Percentiles rank a stretch among this genome's conserved stretches.
Evolutionary conservation across 2,797 vertebrate genomes (phyloP).

Genomic region (Xenentodon cancila): DNA sequence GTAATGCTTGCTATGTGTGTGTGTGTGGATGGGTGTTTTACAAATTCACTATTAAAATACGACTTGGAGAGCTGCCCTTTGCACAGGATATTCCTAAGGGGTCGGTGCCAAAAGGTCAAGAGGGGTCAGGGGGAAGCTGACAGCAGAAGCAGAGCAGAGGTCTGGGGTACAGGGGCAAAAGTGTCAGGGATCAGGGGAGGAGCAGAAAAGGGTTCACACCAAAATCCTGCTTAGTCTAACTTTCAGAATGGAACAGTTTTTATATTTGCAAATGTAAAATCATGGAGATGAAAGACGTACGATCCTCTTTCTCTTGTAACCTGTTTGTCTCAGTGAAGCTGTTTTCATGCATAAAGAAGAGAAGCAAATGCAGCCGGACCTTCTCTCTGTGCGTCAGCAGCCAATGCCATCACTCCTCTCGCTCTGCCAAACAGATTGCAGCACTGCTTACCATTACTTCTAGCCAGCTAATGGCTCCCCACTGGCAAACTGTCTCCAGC

Average conservation of each 20-base stretch:
- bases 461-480: slow-evolving; percentile 67
- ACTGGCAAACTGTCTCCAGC: slow-evolving; percentile 63
- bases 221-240: not conserved
- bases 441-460: slow-evolving; percentile 53
- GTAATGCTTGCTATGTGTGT: not conserved
- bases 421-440: slow-evolving; percentile 75
- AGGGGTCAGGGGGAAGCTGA: not conserved
- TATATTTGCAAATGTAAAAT: not conserved
- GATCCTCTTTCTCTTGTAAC: slow-evolving; percentile 5
- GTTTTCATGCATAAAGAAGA: slow-evolving; percentile 32
- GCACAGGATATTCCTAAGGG: not conserved
- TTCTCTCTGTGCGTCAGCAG: slow-evolving; percentile 66
- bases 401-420: slow-evolving; percentile 43
- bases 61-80: slow-evolving; percentile 2
- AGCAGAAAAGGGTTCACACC: not conserved
- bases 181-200: not conserved
- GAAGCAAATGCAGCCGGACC: slow-evolving; percentile 40
- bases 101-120: slow-evolving; percentile 4
- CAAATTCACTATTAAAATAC: not conserved
- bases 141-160: not conserved
- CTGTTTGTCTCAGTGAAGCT: slow-evolving; percentile 28
- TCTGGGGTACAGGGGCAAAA: slow-evolving; percentile 2
- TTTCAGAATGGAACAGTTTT: not conserved
- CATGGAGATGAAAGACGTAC: no score
- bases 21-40: not conserved